These are phyloP conservation scores for Jordanella pulchra DNA, from an alignment of 2,797 vertebrate genomes.

Conservation along the genomic window DNA sequence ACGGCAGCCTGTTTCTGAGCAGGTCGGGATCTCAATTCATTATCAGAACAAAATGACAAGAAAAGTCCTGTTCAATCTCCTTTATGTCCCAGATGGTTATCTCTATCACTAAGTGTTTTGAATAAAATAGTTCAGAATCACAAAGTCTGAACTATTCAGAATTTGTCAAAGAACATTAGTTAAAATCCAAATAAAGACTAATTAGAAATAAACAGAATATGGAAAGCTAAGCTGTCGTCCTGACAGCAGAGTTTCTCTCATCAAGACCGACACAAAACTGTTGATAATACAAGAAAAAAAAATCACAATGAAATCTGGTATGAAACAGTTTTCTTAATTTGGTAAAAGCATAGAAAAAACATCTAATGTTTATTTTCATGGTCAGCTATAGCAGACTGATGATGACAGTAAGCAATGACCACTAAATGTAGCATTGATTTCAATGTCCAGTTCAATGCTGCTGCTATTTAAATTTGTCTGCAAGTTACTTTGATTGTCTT, in stretches of 20 bases:
- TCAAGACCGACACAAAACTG: conserved; percentile 23
- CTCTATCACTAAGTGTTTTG: background rate
- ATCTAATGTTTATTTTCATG: background rate
- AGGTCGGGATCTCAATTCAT: conserved; percentile 1
- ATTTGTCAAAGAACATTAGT: background rate
- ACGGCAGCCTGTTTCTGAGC: background rate
- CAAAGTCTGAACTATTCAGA: no score
- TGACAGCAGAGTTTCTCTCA: conserved; percentile 34
- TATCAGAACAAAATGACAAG: background rate
- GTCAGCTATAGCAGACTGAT: background rate
- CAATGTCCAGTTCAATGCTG: background rate
- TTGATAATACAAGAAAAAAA: conserved; percentile 11
- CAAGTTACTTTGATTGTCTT: no score
- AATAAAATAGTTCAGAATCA: background rate
- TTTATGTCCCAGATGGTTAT: background rate
- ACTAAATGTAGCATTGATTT: background rate
- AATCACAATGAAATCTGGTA: conserved; percentile 1
- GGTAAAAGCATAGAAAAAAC: background rate
- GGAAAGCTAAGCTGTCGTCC: conserved; percentile 25
- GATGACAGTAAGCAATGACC: background rate
- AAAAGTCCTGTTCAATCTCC: background rate
- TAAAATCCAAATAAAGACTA: background rate
- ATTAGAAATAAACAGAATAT: conserved; percentile 18
- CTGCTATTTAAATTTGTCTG: background rate
- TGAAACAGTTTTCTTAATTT: conserved; percentile 11